Conservation (phyloP, 2,113 vertebrate genomes). For the Cinclus mexicanus region DNA sequence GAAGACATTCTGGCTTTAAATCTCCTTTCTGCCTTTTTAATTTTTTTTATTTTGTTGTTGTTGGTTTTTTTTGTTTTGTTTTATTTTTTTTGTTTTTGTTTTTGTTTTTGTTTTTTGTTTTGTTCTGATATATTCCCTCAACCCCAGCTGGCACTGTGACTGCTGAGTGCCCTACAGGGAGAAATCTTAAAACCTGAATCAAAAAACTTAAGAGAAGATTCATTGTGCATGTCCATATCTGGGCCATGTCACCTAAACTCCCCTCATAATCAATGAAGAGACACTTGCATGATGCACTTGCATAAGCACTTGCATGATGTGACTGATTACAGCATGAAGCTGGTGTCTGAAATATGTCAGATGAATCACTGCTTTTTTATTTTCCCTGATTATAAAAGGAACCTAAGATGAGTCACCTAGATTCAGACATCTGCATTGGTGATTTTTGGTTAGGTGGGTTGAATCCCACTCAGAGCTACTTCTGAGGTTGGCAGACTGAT, state of each 20-base stretch:
- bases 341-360: neutral
- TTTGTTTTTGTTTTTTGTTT: neutral
- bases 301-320: neutral
- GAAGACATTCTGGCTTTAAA: neutral
- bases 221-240: neutral
- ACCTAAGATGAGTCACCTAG: neutral
- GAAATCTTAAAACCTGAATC: neutral
- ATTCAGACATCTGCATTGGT: neutral
- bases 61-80: neutral
- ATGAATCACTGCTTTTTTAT: neutral
- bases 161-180: neutral
- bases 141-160: neutral
- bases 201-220: neutral
- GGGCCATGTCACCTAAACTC: neutral
- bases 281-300: neutral
- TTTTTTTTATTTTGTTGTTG: neutral
- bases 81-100: neutral
- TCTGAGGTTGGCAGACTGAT: neutral
- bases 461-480: neutral
- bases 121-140: neutral
- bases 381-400: neutral
- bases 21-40: rapidly evolving
- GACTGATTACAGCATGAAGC: neutral
- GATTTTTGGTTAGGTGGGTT: neutral
- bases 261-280: neutral